Evolutionary conservation across 2,113 vertebrate genomes (phyloP).

Genomic region (Tragulus kanchil): DNA sequence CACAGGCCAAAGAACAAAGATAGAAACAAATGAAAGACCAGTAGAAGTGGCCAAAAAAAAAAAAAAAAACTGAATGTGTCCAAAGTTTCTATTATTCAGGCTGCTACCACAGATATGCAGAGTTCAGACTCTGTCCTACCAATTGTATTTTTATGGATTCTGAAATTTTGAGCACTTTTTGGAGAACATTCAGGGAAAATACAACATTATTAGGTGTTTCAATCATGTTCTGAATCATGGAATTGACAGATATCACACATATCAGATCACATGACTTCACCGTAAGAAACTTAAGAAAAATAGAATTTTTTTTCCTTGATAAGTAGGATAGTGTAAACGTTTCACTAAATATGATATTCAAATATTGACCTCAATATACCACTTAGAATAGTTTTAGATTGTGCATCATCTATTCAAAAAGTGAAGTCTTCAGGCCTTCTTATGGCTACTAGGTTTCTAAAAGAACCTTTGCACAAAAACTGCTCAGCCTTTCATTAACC

Average conservation of each 20-base stretch:
- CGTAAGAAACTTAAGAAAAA: background rate
- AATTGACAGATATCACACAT: background rate
- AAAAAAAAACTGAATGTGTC: background rate
- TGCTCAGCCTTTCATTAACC: background rate
- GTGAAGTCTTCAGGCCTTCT: background rate
- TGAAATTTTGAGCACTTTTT: background rate
- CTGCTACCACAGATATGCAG: background rate
- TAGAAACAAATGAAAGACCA: too few relatives aligned
- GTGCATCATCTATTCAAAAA: background rate
- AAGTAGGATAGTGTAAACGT: background rate
- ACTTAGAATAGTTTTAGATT: background rate
- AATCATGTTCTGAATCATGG: background rate
- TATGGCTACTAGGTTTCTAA: background rate
- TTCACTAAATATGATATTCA: background rate
- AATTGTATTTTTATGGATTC: background rate
- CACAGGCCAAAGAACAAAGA: too few relatives aligned
- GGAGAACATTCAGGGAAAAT: background rate
- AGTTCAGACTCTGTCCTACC: background rate
- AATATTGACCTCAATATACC: background rate
- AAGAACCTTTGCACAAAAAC: background rate
- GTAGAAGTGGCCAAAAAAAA: too few relatives aligned
- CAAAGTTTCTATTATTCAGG: background rate
- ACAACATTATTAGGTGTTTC: background rate
- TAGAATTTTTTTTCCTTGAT: background rate
- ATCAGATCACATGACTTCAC: background rate